phyloP scores from a whole-genome alignment of 2,888 invertebrate genomes.

The Zygogramma bicolorata region DNA sequence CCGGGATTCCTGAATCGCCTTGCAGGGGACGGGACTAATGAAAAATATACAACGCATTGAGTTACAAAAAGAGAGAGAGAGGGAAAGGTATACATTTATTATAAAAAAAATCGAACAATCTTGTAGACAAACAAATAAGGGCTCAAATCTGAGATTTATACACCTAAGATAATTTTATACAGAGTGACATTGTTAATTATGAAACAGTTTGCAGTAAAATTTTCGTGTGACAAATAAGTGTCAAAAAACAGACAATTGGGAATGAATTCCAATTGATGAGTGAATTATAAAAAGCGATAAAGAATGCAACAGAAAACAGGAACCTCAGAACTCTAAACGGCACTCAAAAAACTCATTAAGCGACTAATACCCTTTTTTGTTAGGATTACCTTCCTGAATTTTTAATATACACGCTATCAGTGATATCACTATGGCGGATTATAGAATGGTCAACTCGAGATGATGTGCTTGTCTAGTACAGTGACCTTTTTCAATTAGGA shows the following conservation, averaged over 20 bases:
- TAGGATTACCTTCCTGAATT: too few species aligned
- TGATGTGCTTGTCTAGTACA: not conserved
- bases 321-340: too few species aligned
- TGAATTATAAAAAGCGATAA: too few species aligned
- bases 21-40: not conserved
- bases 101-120: not conserved
- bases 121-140: not conserved
- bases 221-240: not conserved
- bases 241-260: not conserved
- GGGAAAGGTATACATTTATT: not conserved
- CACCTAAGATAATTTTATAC: not conserved
- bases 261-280: too few species aligned
- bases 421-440: not conserved
- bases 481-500: not conserved
- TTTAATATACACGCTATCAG: too few species aligned
- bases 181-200: not conserved
- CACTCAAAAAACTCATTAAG: too few species aligned
- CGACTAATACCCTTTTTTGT: too few species aligned
- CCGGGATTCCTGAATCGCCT: not conserved
- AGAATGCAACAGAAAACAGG: too few species aligned
- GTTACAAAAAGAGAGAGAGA: too few species aligned
- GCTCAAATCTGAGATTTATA: not conserved
- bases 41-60: not conserved
- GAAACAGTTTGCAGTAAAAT: not conserved
- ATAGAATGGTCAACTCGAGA: not conserved